phyloP scores from a whole-genome alignment of 2,797 vertebrate genomes.

The Arremon aurantiirostris region DNA sequence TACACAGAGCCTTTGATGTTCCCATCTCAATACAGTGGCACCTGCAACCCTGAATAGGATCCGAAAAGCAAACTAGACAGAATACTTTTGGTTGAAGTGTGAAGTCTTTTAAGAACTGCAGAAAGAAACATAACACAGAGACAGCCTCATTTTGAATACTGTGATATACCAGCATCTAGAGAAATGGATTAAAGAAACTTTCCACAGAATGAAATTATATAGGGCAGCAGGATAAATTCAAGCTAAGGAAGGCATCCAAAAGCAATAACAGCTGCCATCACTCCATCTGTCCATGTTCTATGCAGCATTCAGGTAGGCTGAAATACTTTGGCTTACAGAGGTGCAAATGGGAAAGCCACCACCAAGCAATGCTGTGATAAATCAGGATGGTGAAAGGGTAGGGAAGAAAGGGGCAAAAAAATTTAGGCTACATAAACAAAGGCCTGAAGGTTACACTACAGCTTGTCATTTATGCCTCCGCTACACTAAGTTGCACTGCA shows the following conservation, averaged over 20 bases:
- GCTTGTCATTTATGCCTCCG: background rate
- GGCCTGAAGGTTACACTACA: background rate
- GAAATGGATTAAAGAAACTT: background rate
- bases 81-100: background rate
- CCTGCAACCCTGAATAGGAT: background rate
- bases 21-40: background rate
- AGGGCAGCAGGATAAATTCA: background rate
- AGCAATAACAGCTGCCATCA: background rate
- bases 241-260: background rate
- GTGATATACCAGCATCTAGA: background rate
- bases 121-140: background rate
- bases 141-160: background rate
- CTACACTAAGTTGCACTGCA: fast-evolving
- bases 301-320: background rate
- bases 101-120: background rate
- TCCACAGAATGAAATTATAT: background rate
- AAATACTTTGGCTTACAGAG: background rate
- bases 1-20: background rate
- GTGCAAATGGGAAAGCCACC: background rate
- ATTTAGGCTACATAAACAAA: background rate
- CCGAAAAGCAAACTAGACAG: background rate
- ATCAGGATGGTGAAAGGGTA: fast-evolving
- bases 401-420: background rate
- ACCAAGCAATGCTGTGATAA: background rate
- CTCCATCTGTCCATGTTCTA: background rate